Conservation (phyloP, 1,140 invertebrate species). For the Lasaia peninsularis region DNA sequence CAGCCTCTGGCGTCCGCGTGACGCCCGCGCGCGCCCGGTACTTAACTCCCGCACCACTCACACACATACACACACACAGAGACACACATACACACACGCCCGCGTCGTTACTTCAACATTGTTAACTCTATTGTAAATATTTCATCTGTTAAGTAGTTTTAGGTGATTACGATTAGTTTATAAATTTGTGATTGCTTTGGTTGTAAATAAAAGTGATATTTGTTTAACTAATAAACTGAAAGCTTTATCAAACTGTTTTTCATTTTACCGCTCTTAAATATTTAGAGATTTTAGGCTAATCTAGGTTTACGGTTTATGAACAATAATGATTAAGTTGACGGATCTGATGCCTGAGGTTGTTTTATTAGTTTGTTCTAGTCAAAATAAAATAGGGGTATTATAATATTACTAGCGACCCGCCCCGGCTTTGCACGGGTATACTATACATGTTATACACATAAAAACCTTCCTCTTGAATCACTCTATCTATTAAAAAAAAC, state of each 20-base stretch:
- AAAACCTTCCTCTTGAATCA: too few relatives aligned
- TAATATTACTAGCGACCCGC: too few relatives aligned
- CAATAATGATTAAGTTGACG: too few relatives aligned
- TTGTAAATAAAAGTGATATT: constrained; percentile 77
- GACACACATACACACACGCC: constrained; percentile 32
- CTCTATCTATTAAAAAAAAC: too few relatives aligned
- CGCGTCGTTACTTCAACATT: constrained; percentile 47
- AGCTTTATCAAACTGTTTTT: constrained; percentile 48
- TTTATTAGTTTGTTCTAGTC: too few relatives aligned
- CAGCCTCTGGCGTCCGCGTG: constrained; percentile 62
- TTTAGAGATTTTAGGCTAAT: too few relatives aligned
- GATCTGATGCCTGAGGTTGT: too few relatives aligned
- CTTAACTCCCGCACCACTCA: constrained; percentile 25
- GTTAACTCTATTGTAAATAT: constrained; percentile 74
- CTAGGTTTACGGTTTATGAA: too few relatives aligned
- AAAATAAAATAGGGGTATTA: too few relatives aligned
- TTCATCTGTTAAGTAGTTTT: constrained; percentile 75
- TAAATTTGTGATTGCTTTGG: constrained; percentile 75
- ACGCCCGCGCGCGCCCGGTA: constrained; percentile 31
- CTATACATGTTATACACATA: too few relatives aligned
- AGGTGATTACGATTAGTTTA: constrained; percentile 71
- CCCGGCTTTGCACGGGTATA: too few relatives aligned
- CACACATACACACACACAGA: constrained; percentile 32
- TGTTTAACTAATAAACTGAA: constrained; percentile 75
- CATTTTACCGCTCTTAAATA: constrained; percentile 13